Evolutionary conservation across 2,113 vertebrate genomes (phyloP).

Genomic region (Blennius ocellaris): DNA sequence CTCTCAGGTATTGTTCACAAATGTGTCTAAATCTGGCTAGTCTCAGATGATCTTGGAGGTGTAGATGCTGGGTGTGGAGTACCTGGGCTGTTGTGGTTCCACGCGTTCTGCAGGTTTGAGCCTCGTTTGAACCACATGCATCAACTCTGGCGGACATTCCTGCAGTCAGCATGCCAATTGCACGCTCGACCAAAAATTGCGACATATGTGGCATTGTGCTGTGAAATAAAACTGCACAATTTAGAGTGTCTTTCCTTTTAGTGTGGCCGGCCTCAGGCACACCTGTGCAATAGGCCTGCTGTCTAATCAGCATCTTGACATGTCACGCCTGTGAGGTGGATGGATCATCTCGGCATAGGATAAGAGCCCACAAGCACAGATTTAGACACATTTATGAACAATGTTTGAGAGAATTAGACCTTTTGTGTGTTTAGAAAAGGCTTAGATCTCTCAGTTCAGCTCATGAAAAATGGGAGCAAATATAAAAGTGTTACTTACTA

Average conservation of each 20-base stretch:
- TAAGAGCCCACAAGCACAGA: not conserved
- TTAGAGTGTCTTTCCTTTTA: too few relatives aligned
- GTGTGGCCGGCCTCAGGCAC: too few relatives aligned
- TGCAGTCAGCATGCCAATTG: not conserved
- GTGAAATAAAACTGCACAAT: too few relatives aligned
- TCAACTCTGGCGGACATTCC: too few relatives aligned
- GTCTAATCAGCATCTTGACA: not conserved
- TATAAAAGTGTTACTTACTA: too few relatives aligned
- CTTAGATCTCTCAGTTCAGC: not conserved
- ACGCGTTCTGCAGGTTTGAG: not conserved
- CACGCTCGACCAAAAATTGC: not conserved
- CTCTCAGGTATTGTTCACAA: not conserved
- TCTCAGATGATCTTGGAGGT: too few relatives aligned
- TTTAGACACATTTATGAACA: not conserved
- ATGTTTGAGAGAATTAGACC: not conserved
- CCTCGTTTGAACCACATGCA: not conserved
- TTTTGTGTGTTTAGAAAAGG: not conserved
- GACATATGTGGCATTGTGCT: not conserved
- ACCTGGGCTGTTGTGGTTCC: not conserved
- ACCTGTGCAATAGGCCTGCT: not conserved
- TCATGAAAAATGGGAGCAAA: not conserved
- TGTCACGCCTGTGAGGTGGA: not conserved
- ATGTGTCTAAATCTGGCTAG: not conserved
- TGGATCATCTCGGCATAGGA: not conserved
- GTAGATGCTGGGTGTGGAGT: too few relatives aligned